Conservation (phyloP, 2,888 invertebrate genomes). For the Dicyrtoma fusca region DNA sequence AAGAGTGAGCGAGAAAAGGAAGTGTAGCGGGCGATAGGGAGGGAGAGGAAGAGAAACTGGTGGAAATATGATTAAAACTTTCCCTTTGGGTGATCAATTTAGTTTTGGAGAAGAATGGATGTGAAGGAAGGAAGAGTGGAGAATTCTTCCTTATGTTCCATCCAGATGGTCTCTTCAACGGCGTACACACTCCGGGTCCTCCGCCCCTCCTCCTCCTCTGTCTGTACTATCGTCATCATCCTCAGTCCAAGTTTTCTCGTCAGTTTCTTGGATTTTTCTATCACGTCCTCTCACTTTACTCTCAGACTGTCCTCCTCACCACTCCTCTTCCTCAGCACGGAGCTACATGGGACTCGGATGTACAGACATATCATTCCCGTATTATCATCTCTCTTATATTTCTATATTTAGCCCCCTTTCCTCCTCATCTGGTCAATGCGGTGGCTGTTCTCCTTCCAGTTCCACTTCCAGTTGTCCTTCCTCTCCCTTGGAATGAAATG, state of each 20-base stretch:
- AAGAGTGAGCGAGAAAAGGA: neutral
- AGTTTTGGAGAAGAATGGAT: slow-evolving; percentile 17
- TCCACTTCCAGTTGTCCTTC: too few species aligned
- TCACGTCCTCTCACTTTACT: too few species aligned
- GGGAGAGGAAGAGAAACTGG: slow-evolving; percentile 24
- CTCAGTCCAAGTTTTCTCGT: neutral
- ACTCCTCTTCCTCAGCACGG: too few species aligned
- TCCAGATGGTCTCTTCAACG: slow-evolving; percentile 11
- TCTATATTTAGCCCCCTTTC: too few species aligned
- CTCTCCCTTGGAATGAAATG: too few species aligned
- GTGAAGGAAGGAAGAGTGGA: slow-evolving; percentile 19
- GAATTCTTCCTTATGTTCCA: slow-evolving; percentile 20
- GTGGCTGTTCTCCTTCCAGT: too few species aligned
- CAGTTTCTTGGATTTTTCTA: too few species aligned
- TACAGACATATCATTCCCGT: too few species aligned
- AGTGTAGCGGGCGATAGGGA: neutral
- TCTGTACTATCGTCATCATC: neutral
- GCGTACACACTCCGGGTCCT: neutral
- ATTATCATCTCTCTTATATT: too few species aligned
- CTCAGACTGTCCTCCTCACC: too few species aligned
- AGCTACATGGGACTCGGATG: too few species aligned
- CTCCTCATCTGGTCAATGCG: too few species aligned
- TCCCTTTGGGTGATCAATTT: slow-evolving; percentile 44
- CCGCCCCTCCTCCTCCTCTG: neutral
- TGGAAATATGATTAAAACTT: slow-evolving; percentile 48